A percentile compares a stretch with the other conserved stretches of the same genome.
phyloP scores from a whole-genome alignment of 2,888 invertebrate genomes.

The Eilema sororculum region DNA sequence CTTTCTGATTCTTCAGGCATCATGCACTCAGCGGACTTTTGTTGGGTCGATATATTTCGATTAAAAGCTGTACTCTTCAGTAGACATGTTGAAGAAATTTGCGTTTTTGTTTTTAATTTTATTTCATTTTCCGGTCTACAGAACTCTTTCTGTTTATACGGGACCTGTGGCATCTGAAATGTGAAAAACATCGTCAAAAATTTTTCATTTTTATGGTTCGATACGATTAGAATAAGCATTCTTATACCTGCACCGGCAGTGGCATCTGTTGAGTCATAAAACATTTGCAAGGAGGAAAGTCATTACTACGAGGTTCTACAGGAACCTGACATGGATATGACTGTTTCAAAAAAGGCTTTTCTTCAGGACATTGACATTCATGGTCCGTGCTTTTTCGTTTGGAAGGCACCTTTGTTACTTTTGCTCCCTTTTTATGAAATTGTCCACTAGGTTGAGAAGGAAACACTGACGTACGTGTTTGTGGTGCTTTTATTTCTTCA shows the following conservation, averaged over 20 bases:
- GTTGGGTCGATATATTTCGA: neutral
- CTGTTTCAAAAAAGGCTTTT: neutral
- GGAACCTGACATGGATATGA: neutral
- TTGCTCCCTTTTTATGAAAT: neutral
- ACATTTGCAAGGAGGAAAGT: constrained; percentile 6
- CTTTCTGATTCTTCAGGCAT: neutral
- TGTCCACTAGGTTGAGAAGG: neutral
- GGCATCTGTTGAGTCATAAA: neutral
- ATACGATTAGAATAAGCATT: neutral
- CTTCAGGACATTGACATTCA: constrained; percentile 50
- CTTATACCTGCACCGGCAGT: constrained; percentile 5
- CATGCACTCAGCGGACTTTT: neutral
- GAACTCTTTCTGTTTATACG: neutral
- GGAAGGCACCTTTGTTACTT: neutral
- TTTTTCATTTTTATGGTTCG: neutral
- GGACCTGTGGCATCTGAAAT: neutral
- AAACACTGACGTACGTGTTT: neutral
- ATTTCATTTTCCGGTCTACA: neutral
- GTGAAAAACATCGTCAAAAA: neutral
- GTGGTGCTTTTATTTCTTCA: neutral
- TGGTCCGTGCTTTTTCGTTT: constrained; percentile 18
- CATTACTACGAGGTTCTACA: neutral
- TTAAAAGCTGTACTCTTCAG: neutral
- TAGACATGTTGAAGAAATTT: neutral
- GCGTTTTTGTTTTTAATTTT: neutral